Base-by-base conservation (phyloP, 2,888 invertebrate species). In the Lithodes maja region DNA sequence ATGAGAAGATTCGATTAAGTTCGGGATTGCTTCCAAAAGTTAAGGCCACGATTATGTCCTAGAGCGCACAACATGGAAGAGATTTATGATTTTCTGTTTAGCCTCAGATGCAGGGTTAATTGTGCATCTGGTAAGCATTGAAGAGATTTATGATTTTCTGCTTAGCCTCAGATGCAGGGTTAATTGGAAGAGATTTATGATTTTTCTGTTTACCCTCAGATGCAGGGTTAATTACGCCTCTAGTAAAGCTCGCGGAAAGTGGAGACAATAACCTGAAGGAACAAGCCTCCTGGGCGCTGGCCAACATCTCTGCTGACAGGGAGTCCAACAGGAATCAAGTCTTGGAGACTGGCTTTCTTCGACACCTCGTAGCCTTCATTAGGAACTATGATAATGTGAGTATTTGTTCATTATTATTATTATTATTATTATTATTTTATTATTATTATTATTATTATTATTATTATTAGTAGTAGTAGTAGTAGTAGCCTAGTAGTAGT, bases 231-330 rank as follows among this genome's bases (percentile, higher is more conserved):
- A 71, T 86, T 17, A 93, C 95, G 3, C 93, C 93, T 2, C 93
- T 93, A 7, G 93, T 95, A 92, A 93, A 94, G 54, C 91, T 92
- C 7, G 93, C 95, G 74, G 93, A 94, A 52, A 93, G 94, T 12
- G 90, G 92, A 1, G 93, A 93, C 85, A 89, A 92, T 12, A 92
- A 93, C 90, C 94, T 95, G 7, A 93, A 94, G 87, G 94, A 94
- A 87, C 94, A 94, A 92, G 94, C 94, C 86, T 94, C 94, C 0
- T 94, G 95, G 95, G 95, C 95, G 12, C 93, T 95, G n/a, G 95
- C 95, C 88, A 95, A 95, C 92, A 95, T 95, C 92, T 94, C 94
- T 88, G 95, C 94, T 75, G 92, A 91, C 54, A 78, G 80, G 17
- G 82, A 77, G 1, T 75, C 84, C 50, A 92, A 94, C 71, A 92